These are phyloP conservation scores for Enoplolaimus lenunculus DNA, from an alignment of 2,888 invertebrate species.

Conservation along the genomic window DNA sequence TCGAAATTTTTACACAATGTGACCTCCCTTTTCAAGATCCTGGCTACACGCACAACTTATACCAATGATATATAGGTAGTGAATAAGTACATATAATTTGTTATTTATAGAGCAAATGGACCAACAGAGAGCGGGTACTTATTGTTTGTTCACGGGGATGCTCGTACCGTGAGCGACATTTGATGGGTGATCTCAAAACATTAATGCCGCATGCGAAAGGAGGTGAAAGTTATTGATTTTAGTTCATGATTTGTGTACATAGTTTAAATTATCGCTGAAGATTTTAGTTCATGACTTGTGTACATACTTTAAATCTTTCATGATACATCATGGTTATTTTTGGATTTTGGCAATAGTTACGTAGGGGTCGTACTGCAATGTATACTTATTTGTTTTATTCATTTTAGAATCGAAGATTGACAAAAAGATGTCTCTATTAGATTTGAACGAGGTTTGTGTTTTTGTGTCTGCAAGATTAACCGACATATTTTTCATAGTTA, in stretches of 20 bases:
- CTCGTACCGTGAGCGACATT: slow-evolving; percentile 72
- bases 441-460: slow-evolving; percentile 47
- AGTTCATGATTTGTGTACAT: too few relatives aligned
- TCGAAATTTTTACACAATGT: too few relatives aligned
- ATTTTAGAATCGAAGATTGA: slow-evolving; percentile 46
- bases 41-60: too few relatives aligned
- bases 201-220: slow-evolving; percentile 80
- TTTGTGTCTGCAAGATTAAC: too few relatives aligned
- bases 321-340: not conserved
- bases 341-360: too few relatives aligned
- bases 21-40: too few relatives aligned
- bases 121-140: slow-evolving; percentile 76
- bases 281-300: too few relatives aligned
- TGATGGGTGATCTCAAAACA: slow-evolving; percentile 82
- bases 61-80: too few relatives aligned
- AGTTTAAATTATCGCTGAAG: too few relatives aligned
- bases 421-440: slow-evolving; percentile 43
- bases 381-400: not conserved
- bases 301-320: too few relatives aligned
- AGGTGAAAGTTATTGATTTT: slow-evolving; percentile 24
- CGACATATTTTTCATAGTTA: too few relatives aligned
- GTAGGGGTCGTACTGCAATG: not conserved
- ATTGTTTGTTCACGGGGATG: slow-evolving; percentile 90
- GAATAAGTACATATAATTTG: too few relatives aligned
- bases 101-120: slow-evolving; percentile 53